phyloP scores from a whole-genome alignment of 2,888 invertebrate species.

The Uloborus plumipes region DNA sequence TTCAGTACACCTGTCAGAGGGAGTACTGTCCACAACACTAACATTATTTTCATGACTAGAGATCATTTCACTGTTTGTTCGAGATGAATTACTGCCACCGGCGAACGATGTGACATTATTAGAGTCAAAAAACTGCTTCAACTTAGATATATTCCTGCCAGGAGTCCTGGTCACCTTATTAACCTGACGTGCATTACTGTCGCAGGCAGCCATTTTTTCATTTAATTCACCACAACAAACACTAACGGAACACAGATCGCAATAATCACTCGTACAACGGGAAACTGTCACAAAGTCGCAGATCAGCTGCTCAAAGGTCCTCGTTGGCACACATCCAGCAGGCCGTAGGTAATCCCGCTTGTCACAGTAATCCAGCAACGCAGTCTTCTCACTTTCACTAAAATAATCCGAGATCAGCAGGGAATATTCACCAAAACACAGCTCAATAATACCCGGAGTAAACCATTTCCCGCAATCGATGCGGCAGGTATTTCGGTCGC shows the following conservation, averaged over 20 bases:
- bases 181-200: slow-evolving; percentile 24
- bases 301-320: slow-evolving; percentile 35
- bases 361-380: slow-evolving; percentile 17
- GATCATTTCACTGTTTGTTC: not conserved
- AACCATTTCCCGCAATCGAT: not conserved
- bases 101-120: not conserved
- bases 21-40: too few relatives aligned
- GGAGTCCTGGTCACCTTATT: slow-evolving; percentile 30
- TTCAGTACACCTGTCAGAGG: too few relatives aligned
- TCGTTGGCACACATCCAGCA: slow-evolving; percentile 26
- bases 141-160: slow-evolving; percentile 46
- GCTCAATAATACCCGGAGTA: not conserved
- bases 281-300: not conserved
- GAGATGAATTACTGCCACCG: not conserved
- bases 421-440: not conserved
- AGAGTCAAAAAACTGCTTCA: slow-evolving; percentile 51
- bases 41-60: not conserved
- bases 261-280: not conserved
- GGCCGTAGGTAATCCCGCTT: slow-evolving; percentile 26
- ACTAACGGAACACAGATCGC: not conserved
- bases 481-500: slow-evolving; percentile 4
- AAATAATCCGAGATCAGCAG: slow-evolving; percentile 29
- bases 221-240: not conserved
- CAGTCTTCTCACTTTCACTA: slow-evolving; percentile 13
- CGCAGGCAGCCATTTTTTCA: slow-evolving; percentile 37